Conservation (phyloP, 2,113 vertebrate species). For the Hemiprocne comata region DNA sequence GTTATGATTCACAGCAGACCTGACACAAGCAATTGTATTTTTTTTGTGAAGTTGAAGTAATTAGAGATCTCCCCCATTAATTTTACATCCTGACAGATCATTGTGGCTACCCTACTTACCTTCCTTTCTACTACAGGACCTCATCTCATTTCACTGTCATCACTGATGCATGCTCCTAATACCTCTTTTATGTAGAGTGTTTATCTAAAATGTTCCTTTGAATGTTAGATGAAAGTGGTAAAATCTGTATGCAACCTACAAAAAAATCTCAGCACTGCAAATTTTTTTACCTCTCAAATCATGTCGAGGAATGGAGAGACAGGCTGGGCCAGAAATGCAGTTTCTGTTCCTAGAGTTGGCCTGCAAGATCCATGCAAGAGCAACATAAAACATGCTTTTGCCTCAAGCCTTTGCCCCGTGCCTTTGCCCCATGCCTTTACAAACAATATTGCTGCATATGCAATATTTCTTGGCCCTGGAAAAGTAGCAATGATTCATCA, state of each 20-base stretch:
- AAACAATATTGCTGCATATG: background rate
- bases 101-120: background rate
- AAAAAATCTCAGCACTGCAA: background rate
- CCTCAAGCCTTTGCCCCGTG: background rate
- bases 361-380: background rate
- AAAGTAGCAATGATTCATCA: background rate
- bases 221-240: background rate
- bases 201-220: background rate
- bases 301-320: background rate
- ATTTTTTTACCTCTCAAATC: background rate
- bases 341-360: background rate
- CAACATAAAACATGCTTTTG: background rate
- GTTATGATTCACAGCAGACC: background rate
- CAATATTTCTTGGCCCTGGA: background rate
- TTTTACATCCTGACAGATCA: background rate
- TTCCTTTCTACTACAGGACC: background rate
- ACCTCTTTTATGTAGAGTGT: background rate
- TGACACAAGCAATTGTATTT: background rate
- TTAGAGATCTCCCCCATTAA: background rate
- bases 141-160: background rate
- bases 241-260: background rate
- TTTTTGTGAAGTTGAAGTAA: background rate
- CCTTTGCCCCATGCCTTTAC: background rate
- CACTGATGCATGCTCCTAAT: background rate
- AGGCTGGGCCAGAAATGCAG: background rate